Conservation (phyloP, 2,113 vertebrate species). For the Tretioscincus oriximinensis region DNA sequence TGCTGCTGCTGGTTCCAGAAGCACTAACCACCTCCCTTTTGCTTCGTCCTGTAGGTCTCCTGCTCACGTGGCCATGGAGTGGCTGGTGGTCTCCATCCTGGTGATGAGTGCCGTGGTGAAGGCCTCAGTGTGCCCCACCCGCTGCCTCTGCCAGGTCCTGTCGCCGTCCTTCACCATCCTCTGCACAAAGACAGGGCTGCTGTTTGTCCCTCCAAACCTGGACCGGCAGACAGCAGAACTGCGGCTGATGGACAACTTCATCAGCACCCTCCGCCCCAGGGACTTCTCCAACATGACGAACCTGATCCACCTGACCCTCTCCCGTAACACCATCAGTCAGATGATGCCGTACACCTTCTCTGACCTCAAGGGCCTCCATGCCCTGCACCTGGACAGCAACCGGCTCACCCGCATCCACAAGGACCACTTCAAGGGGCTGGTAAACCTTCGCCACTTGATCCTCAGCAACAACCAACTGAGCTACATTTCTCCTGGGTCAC, state of each 20-base stretch:
- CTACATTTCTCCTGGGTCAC: slow-evolving; percentile 80
- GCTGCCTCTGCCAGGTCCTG: slow-evolving; percentile 92
- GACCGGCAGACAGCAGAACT: slow-evolving; percentile 92
- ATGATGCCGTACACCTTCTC: slow-evolving; percentile 89
- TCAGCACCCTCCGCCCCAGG: slow-evolving; percentile 79
- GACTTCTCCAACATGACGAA: slow-evolving; percentile 96
- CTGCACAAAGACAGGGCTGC: slow-evolving; percentile 90
- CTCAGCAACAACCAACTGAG: slow-evolving; percentile 92
- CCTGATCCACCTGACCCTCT: slow-evolving; percentile 87
- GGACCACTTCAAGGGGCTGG: slow-evolving; percentile 87
- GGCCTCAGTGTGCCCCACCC: slow-evolving; percentile 86
- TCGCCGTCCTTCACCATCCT: slow-evolving; percentile 90
- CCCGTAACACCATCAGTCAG: slow-evolving; percentile 92
- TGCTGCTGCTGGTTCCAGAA: too few relatives aligned
- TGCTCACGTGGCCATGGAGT: slow-evolving; percentile 77
- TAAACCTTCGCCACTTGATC: slow-evolving; percentile 89
- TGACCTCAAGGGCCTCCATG: slow-evolving; percentile 86
- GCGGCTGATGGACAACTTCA: slow-evolving; percentile 92
- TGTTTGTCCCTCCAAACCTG: slow-evolving; percentile 90
- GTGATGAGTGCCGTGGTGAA: slow-evolving; percentile 73
- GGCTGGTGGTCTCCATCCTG: slow-evolving; percentile 78
- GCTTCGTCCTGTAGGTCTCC: not conserved
- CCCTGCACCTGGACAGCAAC: slow-evolving; percentile 91
- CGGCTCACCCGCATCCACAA: slow-evolving; percentile 83
- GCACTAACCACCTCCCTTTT: too few relatives aligned